Evolutionary conservation across 2,113 vertebrate genomes (phyloP), one percentile per base, ranked within the genome.

Genomic region (Aldabrachelys gigantea): DNA sequence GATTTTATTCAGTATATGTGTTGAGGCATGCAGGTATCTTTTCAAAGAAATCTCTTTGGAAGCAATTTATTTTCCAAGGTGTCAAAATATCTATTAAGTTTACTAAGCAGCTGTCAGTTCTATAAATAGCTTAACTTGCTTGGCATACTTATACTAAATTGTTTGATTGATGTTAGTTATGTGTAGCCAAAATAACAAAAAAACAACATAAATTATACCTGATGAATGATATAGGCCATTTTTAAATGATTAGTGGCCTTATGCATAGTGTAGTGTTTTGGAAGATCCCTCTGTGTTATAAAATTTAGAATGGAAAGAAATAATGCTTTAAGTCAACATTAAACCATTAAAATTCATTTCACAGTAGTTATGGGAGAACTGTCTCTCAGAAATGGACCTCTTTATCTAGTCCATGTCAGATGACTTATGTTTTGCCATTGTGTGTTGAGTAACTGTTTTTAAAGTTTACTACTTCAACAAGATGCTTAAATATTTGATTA

Each of bases 41-140:
- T 84, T 57, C 84, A 29, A 62, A 78, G 91, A 50, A 91, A 89
- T 80, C 4, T 44, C 72, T 84, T 62, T 65, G 29, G 56, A 89
- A 93, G 41, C 11, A 38, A 41, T 82, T 82, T 76, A 80, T 89
- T 83, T 82, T 80, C 31, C 47, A 62, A 94, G 69, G 52, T 52
- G 59, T 94, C 92, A 57, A 96, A 90, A 47, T 83, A 75, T 52
- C 92, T 82, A 29, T 38, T 89, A 76, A 2, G 82, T 93, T 79
- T 82, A 49, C 85, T 96, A 92, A 88, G 44, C 49, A 52, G 89
- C 90, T 91, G 2, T 83, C 41, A 86, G 91, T 94, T 89, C 49
- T 96, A 90, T 92, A 97, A 96, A 96, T 97, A 96, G 89, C 94
- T 59, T 84, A 49, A 41, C 57, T 91, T 80, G 47, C 89, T 97